Conservation (phyloP, 2,797 vertebrate species). For the Gephyroberyx darwinii region DNA sequence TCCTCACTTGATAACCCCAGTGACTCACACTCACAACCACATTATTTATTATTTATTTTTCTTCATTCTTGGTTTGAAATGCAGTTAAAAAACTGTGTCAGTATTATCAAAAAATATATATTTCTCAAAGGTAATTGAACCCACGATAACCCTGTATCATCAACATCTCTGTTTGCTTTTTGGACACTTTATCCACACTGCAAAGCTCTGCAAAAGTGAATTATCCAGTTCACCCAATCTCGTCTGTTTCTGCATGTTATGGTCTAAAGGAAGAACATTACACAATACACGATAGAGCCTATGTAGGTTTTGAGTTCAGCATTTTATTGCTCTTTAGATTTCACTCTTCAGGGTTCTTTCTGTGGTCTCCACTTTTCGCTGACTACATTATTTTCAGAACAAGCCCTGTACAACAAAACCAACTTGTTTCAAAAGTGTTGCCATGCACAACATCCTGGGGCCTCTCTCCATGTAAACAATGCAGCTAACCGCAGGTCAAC, state of each 20-base stretch:
- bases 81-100: not conserved
- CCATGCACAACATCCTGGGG: slow-evolving; percentile 39
- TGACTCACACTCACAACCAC: too few species aligned
- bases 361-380: slow-evolving; percentile 14
- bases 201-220: not conserved
- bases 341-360: not conserved
- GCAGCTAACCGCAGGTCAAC: slow-evolving; percentile 37
- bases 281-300: not conserved
- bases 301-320: not conserved
- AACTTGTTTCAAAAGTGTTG: slow-evolving; percentile 35
- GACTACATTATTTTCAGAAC: slow-evolving; percentile 23
- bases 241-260: not conserved
- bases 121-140: not conserved
- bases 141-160: not conserved
- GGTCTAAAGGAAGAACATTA: not conserved
- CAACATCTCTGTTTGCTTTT: not conserved
- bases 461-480: slow-evolving; percentile 61
- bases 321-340: not conserved
- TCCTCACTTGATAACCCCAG: too few species aligned
- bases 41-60: too few species aligned
- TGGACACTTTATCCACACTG: not conserved
- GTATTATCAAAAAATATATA: not conserved
- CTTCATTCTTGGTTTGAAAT: not conserved
- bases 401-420: slow-evolving; percentile 28
- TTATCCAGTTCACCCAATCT: not conserved